These are phyloP conservation scores for Tupiocoris notatus DNA, from an alignment of 2,888 invertebrate genomes.

Conservation along the genomic window DNA sequence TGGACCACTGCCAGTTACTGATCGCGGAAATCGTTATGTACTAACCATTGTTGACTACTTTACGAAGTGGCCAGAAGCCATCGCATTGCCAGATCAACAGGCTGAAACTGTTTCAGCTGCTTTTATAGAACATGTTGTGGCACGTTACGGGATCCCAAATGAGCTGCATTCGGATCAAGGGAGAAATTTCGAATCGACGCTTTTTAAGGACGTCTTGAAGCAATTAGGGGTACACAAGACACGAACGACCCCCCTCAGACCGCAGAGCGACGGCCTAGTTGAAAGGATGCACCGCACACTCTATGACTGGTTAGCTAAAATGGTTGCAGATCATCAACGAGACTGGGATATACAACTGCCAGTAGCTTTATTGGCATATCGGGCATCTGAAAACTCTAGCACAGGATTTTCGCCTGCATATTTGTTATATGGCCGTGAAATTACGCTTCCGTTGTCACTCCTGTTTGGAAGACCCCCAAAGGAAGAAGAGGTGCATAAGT, in stretches of 20 bases:
- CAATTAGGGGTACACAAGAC: background rate
- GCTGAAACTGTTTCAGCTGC: conserved; percentile 1
- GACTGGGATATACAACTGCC: conserved; percentile 8
- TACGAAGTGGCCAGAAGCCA: conserved; percentile 10
- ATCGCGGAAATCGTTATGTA: background rate
- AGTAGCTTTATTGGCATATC: conserved; percentile 6
- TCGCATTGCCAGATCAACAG: conserved; percentile 1
- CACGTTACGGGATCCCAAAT: background rate
- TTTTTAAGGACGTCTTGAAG: background rate
- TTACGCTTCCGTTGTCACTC: background rate
- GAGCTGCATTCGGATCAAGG: conserved; percentile 15
- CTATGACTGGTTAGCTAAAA: background rate
- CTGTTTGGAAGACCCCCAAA: no score
- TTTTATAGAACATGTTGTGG: background rate
- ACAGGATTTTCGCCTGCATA: background rate
- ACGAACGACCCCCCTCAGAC: background rate
- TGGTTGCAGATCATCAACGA: background rate
- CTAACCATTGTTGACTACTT: background rate
- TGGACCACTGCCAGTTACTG: background rate
- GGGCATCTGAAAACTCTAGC: background rate
- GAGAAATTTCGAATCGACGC: conserved; percentile 3
- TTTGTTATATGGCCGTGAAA: background rate
- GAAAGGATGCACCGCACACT: background rate
- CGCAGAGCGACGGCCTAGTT: background rate
- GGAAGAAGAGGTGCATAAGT: no score